Percentiles rank a stretch among this genome's conserved stretches.
Conservation (phyloP, 2,888 invertebrate genomes). For the Volucella inflata region DNA sequence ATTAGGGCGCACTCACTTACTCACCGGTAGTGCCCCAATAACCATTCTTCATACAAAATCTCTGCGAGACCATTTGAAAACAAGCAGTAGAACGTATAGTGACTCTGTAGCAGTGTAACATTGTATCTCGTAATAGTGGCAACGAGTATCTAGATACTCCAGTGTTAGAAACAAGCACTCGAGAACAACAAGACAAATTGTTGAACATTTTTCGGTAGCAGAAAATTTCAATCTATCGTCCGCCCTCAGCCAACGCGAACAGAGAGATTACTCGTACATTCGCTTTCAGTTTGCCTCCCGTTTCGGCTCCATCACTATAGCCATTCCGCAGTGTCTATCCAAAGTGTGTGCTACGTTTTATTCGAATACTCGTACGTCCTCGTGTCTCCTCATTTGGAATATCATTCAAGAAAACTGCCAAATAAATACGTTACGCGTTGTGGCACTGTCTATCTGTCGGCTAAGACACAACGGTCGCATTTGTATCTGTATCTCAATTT, state of each 20-base stretch:
- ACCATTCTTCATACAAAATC: slow-evolving; percentile 55
- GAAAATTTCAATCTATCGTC: slow-evolving; percentile 63
- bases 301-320: slow-evolving; percentile 2
- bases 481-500: slow-evolving; percentile 38
- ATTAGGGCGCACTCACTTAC: slow-evolving; percentile 50
- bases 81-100: slow-evolving; percentile 10
- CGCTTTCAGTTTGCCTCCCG: slow-evolving; percentile 26
- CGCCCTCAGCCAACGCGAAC: slow-evolving; percentile 46
- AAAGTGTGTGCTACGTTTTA: slow-evolving; percentile 24
- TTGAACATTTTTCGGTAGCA: slow-evolving; percentile 65
- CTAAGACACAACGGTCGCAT: slow-evolving; percentile 43
- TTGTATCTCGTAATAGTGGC: background rate
- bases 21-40: slow-evolving; percentile 20
- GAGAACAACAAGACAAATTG: slow-evolving; percentile 72
- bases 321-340: too few relatives aligned
- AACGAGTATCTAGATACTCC: slow-evolving; percentile 5
- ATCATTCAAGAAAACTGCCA: slow-evolving; percentile 74
- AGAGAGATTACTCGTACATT: slow-evolving; percentile 45
- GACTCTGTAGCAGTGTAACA: slow-evolving; percentile 2
- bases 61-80: slow-evolving; percentile 49
- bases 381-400: slow-evolving; percentile 42
- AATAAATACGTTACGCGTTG: slow-evolving; percentile 74
- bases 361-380: slow-evolving; percentile 4
- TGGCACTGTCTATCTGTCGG: slow-evolving; percentile 64
- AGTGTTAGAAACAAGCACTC: slow-evolving; percentile 51